Evolutionary conservation across 1,140 invertebrate species (phyloP), one percentile per base, ranked within the genome.

Genomic region (Ceratitis capitata): DNA sequence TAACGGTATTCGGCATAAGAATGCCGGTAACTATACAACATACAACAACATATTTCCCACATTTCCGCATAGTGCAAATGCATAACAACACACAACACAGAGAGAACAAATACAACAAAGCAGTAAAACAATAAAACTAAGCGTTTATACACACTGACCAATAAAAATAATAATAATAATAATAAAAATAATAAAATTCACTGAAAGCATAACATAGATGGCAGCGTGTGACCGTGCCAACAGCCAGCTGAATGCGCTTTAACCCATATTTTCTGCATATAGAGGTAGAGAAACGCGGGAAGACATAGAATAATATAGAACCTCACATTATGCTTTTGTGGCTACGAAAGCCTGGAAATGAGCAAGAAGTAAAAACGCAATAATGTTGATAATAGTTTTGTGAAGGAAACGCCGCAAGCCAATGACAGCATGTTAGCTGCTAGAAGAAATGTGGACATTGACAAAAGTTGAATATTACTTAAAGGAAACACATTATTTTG

Each of bases 61-160:
- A 45, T 78, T 78, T 78, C 69, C 69, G 69, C 69, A 78, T n/a
- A n/a, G n/a, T n/a, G n/a, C n/a, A n/a, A n/a, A 78, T 45, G n/a
- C 10, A 39, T 10, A 35, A 69, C 61, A 69, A 35, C 32, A 74
- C 12, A 49, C 14, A 61, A 61, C 7, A 26, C 56, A 61, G 29
- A 61, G 29, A 26, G 10, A 23, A 26, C 29, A 26, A 29, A 23
- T 16, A 1, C 56, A 61, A 61, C n/a, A 78, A 47, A 23, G 6
- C 19, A 78, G n/a, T n/a, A 78, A 23, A 47, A 45, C 35, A 78
- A 42, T 45, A 10, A 29, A 61, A 78, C n/a, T 10, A 78, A 26
- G 39, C 69, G 23, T n/a, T 26, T 29, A 12, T n/a, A 26, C 39
- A 10, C 69, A 26, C n/a, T 78, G 69, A 23, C 69, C 39, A 78